Evolutionary conservation across 2,888 invertebrate species (phyloP).

Genomic region (Hydraecia micacea): DNA sequence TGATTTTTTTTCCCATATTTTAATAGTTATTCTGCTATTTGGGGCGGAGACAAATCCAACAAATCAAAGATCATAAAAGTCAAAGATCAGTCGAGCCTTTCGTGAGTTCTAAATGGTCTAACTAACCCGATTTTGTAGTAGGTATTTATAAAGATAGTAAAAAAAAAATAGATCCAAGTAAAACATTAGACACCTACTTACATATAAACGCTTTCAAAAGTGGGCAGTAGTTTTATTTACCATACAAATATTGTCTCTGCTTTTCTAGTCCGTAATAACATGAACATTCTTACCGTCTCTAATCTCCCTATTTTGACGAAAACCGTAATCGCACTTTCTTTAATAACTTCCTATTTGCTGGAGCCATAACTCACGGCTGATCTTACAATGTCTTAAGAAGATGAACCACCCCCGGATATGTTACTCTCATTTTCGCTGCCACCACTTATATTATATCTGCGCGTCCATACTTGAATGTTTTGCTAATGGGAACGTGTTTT

Average conservation of each 20-base stretch:
- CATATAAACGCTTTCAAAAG: background rate
- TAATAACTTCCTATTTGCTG: conserved; percentile 79
- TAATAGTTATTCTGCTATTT: too few relatives aligned
- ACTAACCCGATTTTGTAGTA: too few relatives aligned
- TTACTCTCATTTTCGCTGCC: conserved; percentile 76
- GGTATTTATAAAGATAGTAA: too few relatives aligned
- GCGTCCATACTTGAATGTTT: conserved; percentile 68
- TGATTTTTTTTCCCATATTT: too few relatives aligned
- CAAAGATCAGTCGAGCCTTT: too few relatives aligned
- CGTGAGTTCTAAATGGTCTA: too few relatives aligned
- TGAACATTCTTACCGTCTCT: conserved; percentile 8
- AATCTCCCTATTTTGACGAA: conserved; percentile 51
- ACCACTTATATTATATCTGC: conserved; percentile 75
- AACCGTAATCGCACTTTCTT: conserved; percentile 70
- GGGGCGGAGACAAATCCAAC: too few relatives aligned
- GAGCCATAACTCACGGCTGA: conserved; percentile 85
- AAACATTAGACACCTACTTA: background rate
- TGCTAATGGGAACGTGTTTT: background rate
- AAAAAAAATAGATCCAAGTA: background rate
- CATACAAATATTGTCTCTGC: background rate
- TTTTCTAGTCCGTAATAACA: background rate
- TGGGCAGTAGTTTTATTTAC: background rate
- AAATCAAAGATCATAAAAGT: too few relatives aligned
- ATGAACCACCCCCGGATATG: conserved; percentile 83
- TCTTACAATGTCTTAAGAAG: conserved; percentile 85